Percentiles rank a stretch among this genome's conserved stretches.
These are phyloP conservation scores for Steinernema khuongi DNA, from an alignment of 1,140 invertebrate genomes.

Conservation along the genomic window DNA sequence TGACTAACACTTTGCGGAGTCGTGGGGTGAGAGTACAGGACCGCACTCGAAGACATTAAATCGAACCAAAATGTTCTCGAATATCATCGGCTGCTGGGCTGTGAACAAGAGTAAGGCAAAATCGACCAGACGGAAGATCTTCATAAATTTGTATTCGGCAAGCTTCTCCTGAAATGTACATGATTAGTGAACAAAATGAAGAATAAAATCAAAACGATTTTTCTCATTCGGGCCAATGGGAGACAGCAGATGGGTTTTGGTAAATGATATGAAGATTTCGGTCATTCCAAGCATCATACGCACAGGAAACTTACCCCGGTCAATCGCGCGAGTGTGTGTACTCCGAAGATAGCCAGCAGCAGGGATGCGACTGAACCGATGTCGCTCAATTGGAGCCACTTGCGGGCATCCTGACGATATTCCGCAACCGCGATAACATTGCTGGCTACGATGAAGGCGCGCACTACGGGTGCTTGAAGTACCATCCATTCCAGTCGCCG, in stretches of 20 bases:
- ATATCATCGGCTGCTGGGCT: constrained; percentile 41
- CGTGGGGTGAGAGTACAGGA: constrained; percentile 29
- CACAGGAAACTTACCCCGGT: constrained; percentile 23
- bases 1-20: constrained; percentile 34
- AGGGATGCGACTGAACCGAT: constrained; percentile 33
- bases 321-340: constrained; percentile 33
- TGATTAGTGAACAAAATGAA: neutral
- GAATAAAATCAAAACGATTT: neutral
- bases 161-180: constrained; percentile 34
- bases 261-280: no score
- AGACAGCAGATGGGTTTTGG: no score
- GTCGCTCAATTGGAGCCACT: constrained; percentile 32
- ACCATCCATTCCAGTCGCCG: constrained; percentile 38
- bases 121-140: constrained; percentile 38
- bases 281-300: no score
- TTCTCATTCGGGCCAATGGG: neutral
- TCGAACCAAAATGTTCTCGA: constrained; percentile 35
- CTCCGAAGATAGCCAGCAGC: constrained; percentile 36
- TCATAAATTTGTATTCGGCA: constrained; percentile 38
- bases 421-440: constrained; percentile 37
- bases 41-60: constrained; percentile 35
- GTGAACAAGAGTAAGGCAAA: constrained; percentile 38
- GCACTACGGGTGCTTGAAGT: constrained; percentile 34
- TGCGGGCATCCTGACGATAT: constrained; percentile 27
- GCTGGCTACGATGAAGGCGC: constrained; percentile 30